Evolutionary conservation across 2,797 vertebrate genomes (phyloP).

Genomic region (Vespertilio murinus): DNA sequence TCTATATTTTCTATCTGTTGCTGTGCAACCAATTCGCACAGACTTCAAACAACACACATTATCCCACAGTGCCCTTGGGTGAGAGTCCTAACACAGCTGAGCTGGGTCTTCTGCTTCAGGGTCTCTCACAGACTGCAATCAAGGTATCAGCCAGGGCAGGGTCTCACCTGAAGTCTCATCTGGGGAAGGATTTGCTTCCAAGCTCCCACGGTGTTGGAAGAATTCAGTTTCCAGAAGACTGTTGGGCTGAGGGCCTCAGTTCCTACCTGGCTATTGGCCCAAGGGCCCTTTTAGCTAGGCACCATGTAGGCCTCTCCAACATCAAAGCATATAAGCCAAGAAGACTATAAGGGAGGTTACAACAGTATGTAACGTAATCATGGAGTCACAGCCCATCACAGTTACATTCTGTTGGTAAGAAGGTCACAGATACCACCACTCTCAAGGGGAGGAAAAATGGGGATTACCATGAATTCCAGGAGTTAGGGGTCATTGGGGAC

Average conservation of each 20-base stretch:
- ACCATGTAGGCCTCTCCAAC: not conserved
- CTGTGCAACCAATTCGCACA: not conserved
- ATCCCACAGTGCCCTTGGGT: not conserved
- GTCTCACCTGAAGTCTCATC: not conserved
- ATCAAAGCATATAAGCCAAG: not conserved
- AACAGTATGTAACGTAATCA: not conserved
- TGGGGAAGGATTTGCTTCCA: not conserved
- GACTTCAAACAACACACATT: not conserved
- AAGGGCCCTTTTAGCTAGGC: not conserved
- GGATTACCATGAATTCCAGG: not conserved
- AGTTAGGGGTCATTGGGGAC: not conserved
- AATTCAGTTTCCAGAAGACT: slow-evolving; percentile 20
- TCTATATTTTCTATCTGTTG: not conserved
- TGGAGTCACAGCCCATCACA: not conserved
- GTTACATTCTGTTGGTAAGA: not conserved
- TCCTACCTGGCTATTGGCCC: not conserved
- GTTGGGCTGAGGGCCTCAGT: not conserved
- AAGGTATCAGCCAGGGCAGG: not conserved
- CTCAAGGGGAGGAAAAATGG: not conserved
- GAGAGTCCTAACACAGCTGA: not conserved
- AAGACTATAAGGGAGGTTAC: not conserved
- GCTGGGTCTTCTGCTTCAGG: not conserved
- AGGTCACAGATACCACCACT: not conserved
- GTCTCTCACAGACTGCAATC: not conserved
- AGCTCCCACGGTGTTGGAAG: not conserved